These are phyloP conservation scores for Orthonychiurus folsomi DNA, from an alignment of 2,888 invertebrate species.

Conservation along the genomic window DNA sequence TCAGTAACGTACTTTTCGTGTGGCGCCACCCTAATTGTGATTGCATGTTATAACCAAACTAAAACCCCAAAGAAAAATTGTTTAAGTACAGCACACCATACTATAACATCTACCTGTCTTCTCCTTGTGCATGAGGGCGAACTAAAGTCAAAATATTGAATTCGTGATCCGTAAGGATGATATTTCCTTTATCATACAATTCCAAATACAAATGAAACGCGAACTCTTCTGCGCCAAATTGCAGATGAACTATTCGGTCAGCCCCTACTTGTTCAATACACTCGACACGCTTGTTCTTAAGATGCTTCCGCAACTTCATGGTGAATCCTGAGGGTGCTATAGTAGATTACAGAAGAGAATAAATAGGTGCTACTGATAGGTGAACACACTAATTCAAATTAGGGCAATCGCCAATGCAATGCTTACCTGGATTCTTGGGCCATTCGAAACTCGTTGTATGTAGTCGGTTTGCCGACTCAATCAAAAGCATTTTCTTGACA, in stretches of 20 bases:
- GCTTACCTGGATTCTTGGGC: slow-evolving; percentile 72
- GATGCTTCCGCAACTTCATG: slow-evolving; percentile 97
- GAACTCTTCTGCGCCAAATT: slow-evolving; percentile 88
- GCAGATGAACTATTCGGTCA: slow-evolving; percentile 87
- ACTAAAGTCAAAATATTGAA: slow-evolving; percentile 86
- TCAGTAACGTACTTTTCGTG: slow-evolving; percentile 82
- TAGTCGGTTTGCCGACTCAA: slow-evolving; percentile 90
- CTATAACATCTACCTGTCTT: slow-evolving; percentile 55
- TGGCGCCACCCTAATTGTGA: slow-evolving; percentile 79
- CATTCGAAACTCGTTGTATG: slow-evolving; percentile 95
- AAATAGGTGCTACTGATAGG: too few species aligned
- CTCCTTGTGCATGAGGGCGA: slow-evolving; percentile 82
- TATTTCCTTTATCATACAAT: slow-evolving; percentile 90
- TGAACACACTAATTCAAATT: too few species aligned
- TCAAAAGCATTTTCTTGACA: slow-evolving; percentile 73
- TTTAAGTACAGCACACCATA: slow-evolving; percentile 9
- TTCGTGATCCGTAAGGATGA: slow-evolving; percentile 83
- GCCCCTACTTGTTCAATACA: slow-evolving; percentile 74
- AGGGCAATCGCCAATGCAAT: slow-evolving; percentile 41
- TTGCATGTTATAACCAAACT: too few species aligned
- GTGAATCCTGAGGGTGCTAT: slow-evolving; percentile 84
- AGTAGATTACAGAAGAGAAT: too few species aligned
- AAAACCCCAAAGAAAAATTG: slow-evolving; percentile 18
- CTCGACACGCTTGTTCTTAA: slow-evolving; percentile 90
- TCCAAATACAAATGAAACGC: slow-evolving; percentile 93